Conservation (phyloP, 2,797 vertebrate species). For the Sebastes elongatus region DNA sequence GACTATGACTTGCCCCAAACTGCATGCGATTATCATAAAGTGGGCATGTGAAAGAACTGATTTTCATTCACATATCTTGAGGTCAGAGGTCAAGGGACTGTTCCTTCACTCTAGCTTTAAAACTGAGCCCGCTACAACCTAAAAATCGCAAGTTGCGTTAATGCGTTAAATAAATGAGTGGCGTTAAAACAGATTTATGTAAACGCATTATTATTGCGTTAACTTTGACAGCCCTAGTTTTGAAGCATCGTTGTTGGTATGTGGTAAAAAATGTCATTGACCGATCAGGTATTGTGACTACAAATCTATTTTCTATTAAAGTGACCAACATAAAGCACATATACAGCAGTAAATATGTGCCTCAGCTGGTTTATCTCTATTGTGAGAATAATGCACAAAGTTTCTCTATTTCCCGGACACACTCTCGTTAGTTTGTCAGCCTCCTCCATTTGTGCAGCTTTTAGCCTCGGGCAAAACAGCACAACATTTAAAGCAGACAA, state of each 20-base stretch:
- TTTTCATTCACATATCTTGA: too few species aligned
- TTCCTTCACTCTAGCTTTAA: too few species aligned
- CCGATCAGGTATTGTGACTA: not conserved
- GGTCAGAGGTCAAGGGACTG: too few species aligned
- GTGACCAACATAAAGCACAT: not conserved
- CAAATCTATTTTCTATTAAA: not conserved
- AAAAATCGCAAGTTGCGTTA: too few species aligned
- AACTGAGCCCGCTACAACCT: too few species aligned
- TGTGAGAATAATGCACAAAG: slow-evolving; percentile 24
- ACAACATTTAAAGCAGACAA: slow-evolving; percentile 55
- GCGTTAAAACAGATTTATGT: too few species aligned
- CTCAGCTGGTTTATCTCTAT: slow-evolving; percentile 14
- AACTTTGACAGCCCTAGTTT: too few species aligned
- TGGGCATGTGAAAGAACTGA: too few species aligned
- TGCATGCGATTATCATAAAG: too few species aligned
- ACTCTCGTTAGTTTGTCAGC: slow-evolving; percentile 43
- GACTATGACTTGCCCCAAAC: too few species aligned
- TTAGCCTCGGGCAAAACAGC: slow-evolving; percentile 46
- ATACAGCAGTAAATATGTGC: not conserved
- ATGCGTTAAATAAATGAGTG: too few species aligned
- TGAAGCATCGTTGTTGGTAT: not conserved
- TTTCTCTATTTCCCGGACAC: slow-evolving; percentile 25
- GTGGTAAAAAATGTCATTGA: not conserved
- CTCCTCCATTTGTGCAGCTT: slow-evolving; percentile 28
- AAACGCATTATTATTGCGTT: too few species aligned